Conservation (phyloP, 2,797 vertebrate species). For the Gallinago stenura region DNA sequence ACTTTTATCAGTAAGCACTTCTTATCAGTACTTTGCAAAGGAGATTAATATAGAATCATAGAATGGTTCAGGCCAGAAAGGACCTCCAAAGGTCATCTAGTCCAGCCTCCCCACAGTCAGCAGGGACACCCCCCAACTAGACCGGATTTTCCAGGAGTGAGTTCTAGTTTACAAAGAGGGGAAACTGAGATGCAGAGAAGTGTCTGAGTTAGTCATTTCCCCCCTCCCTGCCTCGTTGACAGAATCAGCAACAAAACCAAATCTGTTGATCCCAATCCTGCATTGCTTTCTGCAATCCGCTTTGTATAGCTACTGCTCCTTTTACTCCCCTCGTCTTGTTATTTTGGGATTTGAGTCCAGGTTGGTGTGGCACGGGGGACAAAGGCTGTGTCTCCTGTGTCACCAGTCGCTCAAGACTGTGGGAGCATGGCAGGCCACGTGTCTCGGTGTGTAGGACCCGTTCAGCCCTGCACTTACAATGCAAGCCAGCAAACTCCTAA, state of each 20-base stretch:
- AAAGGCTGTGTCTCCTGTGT: not conserved
- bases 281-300: not conserved
- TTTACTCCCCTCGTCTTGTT: not conserved
- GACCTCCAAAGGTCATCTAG: too few species aligned
- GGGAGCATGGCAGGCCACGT: not conserved
- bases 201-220: not conserved
- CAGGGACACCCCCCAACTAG: too few species aligned
- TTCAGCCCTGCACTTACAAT: not conserved
- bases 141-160: not conserved
- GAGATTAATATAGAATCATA: not conserved
- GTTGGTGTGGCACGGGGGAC: not conserved
- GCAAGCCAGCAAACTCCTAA: not conserved
- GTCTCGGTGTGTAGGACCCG: not conserved
- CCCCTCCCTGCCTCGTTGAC: accelerated
- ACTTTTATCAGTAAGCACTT: not conserved
- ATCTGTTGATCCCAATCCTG: not conserved
- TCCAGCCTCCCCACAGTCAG: too few species aligned
- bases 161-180: not conserved
- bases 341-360: not conserved
- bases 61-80: too few species aligned
- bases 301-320: not conserved
- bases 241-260: not conserved
- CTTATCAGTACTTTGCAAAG: not conserved
- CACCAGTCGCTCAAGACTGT: not conserved
- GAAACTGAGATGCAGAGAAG: not conserved